Base-by-base conservation (phyloP, 1,140 invertebrate species). In the Popillia japonica region DNA sequence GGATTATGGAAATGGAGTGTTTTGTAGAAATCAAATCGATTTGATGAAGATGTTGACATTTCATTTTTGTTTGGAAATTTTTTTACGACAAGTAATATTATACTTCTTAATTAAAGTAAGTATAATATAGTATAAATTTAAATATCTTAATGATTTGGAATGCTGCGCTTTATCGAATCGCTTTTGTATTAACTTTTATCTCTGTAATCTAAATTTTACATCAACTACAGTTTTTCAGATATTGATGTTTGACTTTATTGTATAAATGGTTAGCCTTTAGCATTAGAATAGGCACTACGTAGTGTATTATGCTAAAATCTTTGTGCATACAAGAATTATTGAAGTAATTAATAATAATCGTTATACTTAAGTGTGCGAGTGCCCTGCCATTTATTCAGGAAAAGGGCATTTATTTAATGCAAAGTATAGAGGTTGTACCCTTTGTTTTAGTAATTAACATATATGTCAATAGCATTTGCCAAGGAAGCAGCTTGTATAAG, bases 381-480 rank as follows among this genome's bases (percentile, higher is more conserved):
- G 77, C 80, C 77, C 76, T 80, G 48, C 68, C 75, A 86, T 83
- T 80, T 83, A 80, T 86, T 88, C 90, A 91, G 91, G 92, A 92
- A 92, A 93, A 92, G 90, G 89, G 91, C 92, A 93, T 94, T 94
- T 94, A 90, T 94, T 94, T 93, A 92, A 93, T 94, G 93, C 93
- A 94, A 94, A 94, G 93, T 94, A 93, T 93, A 94, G 93, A 93
- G 90, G 92, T 92, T 93, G 91, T 92, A 92, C 90, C 91, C 80
- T 82, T 81, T 82, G 68, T 78, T 80, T 82, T 80, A 61, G 76
- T 83, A 85, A 86, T 86, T 86, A 86, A 85, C 85, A 86, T 86
- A 86, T 86, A 86, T 86, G 84, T 86, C 85, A 86, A 86, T 86
- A 84, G 83, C 78, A 81, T 14, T 64, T 72, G 6, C 20, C 17